Base-by-base conservation (phyloP, 2,113 vertebrate genomes). In the Cathartes aura region DNA sequence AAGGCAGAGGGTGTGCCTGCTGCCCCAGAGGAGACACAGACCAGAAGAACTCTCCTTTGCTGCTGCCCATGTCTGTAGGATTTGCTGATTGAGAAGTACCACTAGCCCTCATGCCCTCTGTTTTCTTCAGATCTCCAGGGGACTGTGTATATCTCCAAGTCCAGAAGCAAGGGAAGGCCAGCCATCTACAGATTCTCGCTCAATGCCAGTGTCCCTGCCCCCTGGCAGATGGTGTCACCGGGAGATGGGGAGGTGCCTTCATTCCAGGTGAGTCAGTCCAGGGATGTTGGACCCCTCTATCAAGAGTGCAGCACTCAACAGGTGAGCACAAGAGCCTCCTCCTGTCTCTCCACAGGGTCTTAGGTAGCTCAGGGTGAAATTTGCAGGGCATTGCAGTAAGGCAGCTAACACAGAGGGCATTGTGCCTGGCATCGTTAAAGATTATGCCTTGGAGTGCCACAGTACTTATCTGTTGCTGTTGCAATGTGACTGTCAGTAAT, bases 111-210 rank as follows among this genome's bases (percentile, higher is more conserved):
- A 64, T 21, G 24, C 13, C 30, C 13, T 84, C 32, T 80, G 43
- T 96, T 80, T 92, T 64, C 59, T 80, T 40, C 87, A 99, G 99
- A 98, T 62, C 89, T 98, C 56, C 97, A 99, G 59, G 97, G 99
- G 24, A 99, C 99, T 3, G 99, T 99, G 58, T 99, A 99, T 38
- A 75, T 99, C 93, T 99, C 99, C 89, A 99, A 98, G 97, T 98
- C 99, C 97, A 98, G 98, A 92, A 98, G 96, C 21, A 98, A 98
- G 87, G 98, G 98, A 40, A 98, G 97, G 42, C 97, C 98, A 5
- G 98, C 99, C 9, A 87, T 99, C 91, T 99, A 99, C 98, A 98
- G 99, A 87, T 99, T 99, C 95, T 99, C 99, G 1, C 98, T 99
- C 70, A 99, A 99, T 36, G 97, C 98, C 98, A 99, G 98, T 40